A percentile compares a stretch with the other conserved stretches of the same genome.
These are phyloP conservation scores for Mystacornis crossleyi DNA, from an alignment of 2,113 vertebrate species.

Conservation along the genomic window DNA sequence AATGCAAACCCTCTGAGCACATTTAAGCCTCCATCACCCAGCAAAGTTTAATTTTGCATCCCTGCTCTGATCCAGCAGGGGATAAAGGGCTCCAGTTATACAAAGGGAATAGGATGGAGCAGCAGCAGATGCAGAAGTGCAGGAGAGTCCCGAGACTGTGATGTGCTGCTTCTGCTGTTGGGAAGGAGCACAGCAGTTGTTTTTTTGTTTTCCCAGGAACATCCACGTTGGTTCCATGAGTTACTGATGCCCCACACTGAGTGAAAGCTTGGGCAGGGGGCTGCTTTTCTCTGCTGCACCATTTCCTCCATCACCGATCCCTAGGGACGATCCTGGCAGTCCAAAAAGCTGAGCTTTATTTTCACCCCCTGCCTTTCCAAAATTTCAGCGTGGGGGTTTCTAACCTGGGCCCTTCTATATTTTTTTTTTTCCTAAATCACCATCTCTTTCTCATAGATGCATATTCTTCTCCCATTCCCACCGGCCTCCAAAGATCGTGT, in stretches of 20 bases:
- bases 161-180: background rate
- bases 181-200: background rate
- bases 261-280: background rate
- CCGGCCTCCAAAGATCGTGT: background rate
- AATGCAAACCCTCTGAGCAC: background rate
- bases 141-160: background rate
- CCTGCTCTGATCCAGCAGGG: background rate
- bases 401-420: background rate
- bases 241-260: background rate
- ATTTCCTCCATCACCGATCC: background rate
- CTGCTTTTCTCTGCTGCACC: background rate
- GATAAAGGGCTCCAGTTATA: background rate
- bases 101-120: background rate
- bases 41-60: background rate
- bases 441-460: background rate
- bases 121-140: background rate
- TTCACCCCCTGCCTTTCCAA: background rate
- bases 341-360: background rate
- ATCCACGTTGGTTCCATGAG: background rate
- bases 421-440: background rate
- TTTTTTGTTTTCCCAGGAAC: background rate
- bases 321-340: background rate
- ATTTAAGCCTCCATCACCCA: background rate
- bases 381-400: background rate
- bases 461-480: background rate